Conservation (phyloP, 1,140 invertebrate genomes). For the Theocolax elegans region DNA sequence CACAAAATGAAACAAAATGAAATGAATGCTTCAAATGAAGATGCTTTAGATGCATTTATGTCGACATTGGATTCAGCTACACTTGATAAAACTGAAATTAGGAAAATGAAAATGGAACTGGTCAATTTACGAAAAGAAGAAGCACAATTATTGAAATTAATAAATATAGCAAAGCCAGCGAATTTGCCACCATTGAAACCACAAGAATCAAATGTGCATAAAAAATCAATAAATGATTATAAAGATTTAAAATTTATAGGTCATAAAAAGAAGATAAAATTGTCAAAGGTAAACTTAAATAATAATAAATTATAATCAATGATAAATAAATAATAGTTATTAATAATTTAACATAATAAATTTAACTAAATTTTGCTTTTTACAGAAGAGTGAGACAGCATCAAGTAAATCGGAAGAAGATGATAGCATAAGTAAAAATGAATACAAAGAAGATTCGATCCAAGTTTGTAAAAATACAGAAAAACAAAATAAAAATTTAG, state of each 20-base stretch:
- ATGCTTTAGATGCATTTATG: constrained; percentile 81
- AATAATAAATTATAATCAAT: background rate
- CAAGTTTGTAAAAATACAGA: background rate
- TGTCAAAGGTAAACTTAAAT: constrained; percentile 10
- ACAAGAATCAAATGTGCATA: background rate
- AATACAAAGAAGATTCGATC: no score
- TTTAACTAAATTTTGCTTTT: constrained; percentile 10
- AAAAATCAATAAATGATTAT: constrained; percentile 12
- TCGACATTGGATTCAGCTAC: constrained; percentile 67
- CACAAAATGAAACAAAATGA: constrained; percentile 60
- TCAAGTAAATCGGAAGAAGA: background rate
- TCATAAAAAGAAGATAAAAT: constrained; percentile 30
- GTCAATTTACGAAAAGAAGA: constrained; percentile 79
- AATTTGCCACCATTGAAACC: constrained; percentile 70
- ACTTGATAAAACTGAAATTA: constrained; percentile 63
- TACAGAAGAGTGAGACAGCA: constrained; percentile 3
- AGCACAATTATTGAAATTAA: constrained; percentile 74
- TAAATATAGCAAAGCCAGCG: constrained; percentile 83
- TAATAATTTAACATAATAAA: constrained; percentile 1
- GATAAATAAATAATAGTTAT: background rate
- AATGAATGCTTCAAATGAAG: constrained; percentile 62
- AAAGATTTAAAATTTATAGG: constrained; percentile 1
- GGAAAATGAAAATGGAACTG: constrained; percentile 69
- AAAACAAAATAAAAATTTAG: background rate
- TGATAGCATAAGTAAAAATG: background rate